Conservation (phyloP, 2,797 vertebrate genomes). For the Echeneis naucrates region DNA sequence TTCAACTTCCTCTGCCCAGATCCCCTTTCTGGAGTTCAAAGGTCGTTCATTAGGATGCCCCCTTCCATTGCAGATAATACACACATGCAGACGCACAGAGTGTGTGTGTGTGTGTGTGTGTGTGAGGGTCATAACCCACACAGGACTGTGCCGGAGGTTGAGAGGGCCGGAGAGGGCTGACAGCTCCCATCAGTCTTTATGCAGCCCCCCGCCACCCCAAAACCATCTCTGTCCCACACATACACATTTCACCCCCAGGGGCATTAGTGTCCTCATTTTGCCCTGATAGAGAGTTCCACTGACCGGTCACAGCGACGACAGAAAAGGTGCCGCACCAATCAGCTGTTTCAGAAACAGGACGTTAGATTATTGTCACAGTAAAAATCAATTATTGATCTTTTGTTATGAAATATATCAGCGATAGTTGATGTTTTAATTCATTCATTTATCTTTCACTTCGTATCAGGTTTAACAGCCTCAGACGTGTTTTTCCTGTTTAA, state of each 20-base stretch:
- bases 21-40: conserved; percentile 81
- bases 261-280: conserved; percentile 66
- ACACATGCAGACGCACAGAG: conserved; percentile 24
- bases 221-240: conserved; percentile 14
- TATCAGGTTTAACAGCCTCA: too few relatives aligned
- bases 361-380: too few relatives aligned
- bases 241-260: conserved; percentile 49
- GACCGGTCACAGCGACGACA: conserved; percentile 69
- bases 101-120: not conserved
- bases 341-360: not conserved
- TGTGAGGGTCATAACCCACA: conserved; percentile 37
- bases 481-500: too few relatives aligned
- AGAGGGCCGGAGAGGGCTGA: conserved; percentile 57
- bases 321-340: conserved; percentile 30
- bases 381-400: too few relatives aligned
- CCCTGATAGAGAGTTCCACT: conserved; percentile 60
- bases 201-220: conserved; percentile 7
- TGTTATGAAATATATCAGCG: too few relatives aligned
- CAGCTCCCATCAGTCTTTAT: conserved; percentile 75
- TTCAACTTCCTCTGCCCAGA: conserved; percentile 82
- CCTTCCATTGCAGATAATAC: conserved; percentile 66
- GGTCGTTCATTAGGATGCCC: conserved; percentile 79
- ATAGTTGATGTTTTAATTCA: too few relatives aligned
- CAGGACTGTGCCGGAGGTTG: conserved; percentile 52
- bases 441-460: too few relatives aligned